Conservation (phyloP, 2,888 invertebrate genomes). For the Hydriomena furcata region DNA sequence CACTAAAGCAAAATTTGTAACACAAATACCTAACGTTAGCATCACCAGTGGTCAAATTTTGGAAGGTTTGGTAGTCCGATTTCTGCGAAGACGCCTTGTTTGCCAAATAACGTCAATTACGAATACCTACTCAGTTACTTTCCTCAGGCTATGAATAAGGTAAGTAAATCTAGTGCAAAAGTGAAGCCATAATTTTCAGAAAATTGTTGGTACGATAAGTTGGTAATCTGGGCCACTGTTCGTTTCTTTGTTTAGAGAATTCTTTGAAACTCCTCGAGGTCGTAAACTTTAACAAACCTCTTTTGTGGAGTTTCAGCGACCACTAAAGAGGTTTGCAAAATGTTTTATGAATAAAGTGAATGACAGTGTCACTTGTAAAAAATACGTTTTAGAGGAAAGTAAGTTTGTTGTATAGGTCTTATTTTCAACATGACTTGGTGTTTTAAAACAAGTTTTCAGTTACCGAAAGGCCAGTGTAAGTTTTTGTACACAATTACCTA, state of each 20-base stretch:
- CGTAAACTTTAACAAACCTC: slow-evolving; percentile 8
- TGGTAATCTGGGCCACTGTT: slow-evolving; percentile 8
- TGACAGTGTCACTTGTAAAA: neutral
- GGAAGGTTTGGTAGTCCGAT: no score
- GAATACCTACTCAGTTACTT: no score
- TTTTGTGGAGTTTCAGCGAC: slow-evolving; percentile 1
- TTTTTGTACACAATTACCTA: slow-evolving; percentile 2
- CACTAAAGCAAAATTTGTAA: no score
- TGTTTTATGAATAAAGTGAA: slow-evolving; percentile 1
- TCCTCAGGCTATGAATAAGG: no score
- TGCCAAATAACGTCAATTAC: no score
- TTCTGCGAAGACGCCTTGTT: no score
- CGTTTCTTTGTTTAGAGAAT: slow-evolving; percentile 1
- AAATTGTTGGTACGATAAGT: no score
- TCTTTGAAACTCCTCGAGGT: neutral
- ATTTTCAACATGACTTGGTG: slow-evolving; percentile 36
- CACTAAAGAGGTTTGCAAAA: neutral
- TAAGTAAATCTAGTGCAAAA: no score
- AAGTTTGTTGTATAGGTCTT: neutral
- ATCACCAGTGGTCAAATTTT: no score
- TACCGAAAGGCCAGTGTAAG: slow-evolving; percentile 43
- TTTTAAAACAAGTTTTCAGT: slow-evolving; percentile 32
- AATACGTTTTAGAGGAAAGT: no score
- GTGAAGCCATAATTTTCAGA: no score
- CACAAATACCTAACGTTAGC: no score